Evolutionary conservation across 2,797 vertebrate genomes (phyloP).

Genomic region (Hoplostethus atlanticus): DNA sequence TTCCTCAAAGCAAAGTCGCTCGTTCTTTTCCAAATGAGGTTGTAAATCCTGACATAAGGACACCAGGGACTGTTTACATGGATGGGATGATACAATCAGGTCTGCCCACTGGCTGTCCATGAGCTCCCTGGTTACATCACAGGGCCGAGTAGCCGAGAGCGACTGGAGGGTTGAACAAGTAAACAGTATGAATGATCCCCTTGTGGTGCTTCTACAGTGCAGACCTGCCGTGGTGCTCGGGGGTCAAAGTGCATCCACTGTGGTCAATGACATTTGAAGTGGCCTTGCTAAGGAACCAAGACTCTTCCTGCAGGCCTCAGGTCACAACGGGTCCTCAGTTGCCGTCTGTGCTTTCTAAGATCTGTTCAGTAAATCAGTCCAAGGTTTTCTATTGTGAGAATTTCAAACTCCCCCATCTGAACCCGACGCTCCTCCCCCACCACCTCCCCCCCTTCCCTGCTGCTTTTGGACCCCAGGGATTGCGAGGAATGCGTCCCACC

Average conservation of each 20-base stretch:
- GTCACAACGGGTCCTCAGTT: neutral
- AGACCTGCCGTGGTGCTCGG: neutral
- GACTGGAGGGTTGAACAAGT: conserved; percentile 11
- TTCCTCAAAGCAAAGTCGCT: neutral
- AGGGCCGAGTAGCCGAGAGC: conserved; percentile 23
- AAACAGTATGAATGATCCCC: conserved; percentile 31
- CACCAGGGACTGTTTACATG: conserved; percentile 9
- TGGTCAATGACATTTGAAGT: neutral
- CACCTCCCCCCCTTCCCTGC: neutral
- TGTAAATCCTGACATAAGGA: conserved; percentile 11
- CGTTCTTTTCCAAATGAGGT: neutral
- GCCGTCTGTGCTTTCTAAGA: neutral
- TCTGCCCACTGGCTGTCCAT: conserved; percentile 29
- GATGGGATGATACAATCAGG: conserved; percentile 28
- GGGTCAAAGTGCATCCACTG: neutral
- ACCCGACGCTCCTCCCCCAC: neutral
- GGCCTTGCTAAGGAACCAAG: neutral
- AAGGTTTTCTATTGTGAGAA: conserved; percentile 4
- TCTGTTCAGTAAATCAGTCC: conserved; percentile 13
- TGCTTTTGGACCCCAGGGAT: neutral
- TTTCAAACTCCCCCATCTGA: no score
- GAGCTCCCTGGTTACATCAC: conserved; percentile 48
- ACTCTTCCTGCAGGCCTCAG: neutral
- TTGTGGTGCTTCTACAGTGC: neutral
- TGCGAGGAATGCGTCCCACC: conserved; percentile 55